Percentiles rank a stretch among this genome's conserved stretches.
phyloP scores from a whole-genome alignment of 2,113 vertebrate genomes.

The Callaeas wilsoni region DNA sequence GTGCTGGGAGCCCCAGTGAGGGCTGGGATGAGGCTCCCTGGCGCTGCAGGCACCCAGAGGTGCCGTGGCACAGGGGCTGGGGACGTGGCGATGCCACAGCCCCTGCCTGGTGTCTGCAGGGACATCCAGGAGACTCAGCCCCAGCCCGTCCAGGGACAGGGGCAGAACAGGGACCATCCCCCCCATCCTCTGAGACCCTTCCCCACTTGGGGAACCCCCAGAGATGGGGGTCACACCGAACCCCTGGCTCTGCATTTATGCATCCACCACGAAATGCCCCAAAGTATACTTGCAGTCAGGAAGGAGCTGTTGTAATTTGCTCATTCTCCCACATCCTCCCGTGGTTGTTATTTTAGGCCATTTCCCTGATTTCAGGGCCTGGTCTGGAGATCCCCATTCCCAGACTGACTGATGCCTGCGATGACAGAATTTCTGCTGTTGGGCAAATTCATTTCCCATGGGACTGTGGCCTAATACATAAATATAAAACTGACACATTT shows the following conservation, averaged over 20 bases:
- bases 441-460: slow-evolving; percentile 44
- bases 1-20: not conserved
- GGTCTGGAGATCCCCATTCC: slow-evolving; percentile 38
- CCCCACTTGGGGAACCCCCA: not conserved
- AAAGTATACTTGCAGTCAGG: not conserved
- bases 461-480: not conserved
- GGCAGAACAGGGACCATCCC: not conserved
- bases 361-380: not conserved
- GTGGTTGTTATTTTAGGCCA: not conserved
- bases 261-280: not conserved
- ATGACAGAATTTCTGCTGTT: slow-evolving; percentile 52
- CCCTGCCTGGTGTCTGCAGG: not conserved
- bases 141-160: not conserved
- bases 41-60: not conserved
- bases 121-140: not conserved
- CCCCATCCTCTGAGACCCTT: not conserved
- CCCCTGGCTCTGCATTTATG: not conserved
- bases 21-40: not conserved
- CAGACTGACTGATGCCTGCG: slow-evolving; percentile 22
- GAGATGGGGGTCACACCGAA: fast-evolving
- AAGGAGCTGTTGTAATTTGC: not conserved
- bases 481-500: slow-evolving; percentile 48
- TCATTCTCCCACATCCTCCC: not conserved
- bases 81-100: fast-evolving
- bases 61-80: fast-evolving